Conservation (phyloP, 2,797 vertebrate genomes). For the Notolabrus celidotus region DNA sequence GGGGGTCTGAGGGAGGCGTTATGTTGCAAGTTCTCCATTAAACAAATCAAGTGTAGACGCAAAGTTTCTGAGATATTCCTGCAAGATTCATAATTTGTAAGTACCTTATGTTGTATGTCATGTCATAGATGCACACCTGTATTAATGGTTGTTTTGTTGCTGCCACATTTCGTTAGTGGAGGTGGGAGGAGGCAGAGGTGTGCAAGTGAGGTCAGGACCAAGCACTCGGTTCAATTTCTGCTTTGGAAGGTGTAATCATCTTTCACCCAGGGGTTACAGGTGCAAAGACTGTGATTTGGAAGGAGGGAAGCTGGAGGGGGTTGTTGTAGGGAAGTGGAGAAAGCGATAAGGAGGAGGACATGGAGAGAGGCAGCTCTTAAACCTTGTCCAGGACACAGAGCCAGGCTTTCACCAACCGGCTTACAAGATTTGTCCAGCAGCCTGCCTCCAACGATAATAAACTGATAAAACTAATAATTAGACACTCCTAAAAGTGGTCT, state of each 20-base stretch:
- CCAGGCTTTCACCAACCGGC: conserved; percentile 40
- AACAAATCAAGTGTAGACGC: conserved; percentile 6
- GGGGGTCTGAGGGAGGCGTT: not conserved
- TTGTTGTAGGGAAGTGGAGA: conserved; percentile 34
- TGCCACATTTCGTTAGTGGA: conserved; percentile 9
- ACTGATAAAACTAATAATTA: conserved; percentile 25
- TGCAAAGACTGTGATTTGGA: conserved; percentile 75
- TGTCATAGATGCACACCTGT: not conserved
- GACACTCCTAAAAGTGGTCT: conserved; percentile 43
- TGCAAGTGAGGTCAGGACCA: conserved; percentile 53
- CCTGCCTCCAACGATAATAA: conserved; percentile 54
- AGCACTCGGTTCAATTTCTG: conserved; percentile 73
- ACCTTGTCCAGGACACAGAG: conserved; percentile 40
- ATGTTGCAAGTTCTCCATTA: conserved; percentile 15
- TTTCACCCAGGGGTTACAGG: conserved; percentile 75
- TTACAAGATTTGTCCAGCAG: conserved; percentile 60
- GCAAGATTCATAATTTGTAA: not conserved
- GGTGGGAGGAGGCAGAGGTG: conserved; percentile 48
- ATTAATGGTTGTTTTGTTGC: conserved; percentile 18
- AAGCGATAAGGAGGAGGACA: conserved; percentile 50
- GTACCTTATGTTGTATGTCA: not conserved
- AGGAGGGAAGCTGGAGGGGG: conserved; percentile 54
- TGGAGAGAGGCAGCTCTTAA: conserved; percentile 41
- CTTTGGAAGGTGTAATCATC: conserved; percentile 79
- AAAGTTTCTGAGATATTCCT: not conserved